Evolutionary conservation across 2,113 vertebrate species (phyloP), one percentile per base, ranked within the genome.

Genomic region (Erythrocercus mccallii): DNA sequence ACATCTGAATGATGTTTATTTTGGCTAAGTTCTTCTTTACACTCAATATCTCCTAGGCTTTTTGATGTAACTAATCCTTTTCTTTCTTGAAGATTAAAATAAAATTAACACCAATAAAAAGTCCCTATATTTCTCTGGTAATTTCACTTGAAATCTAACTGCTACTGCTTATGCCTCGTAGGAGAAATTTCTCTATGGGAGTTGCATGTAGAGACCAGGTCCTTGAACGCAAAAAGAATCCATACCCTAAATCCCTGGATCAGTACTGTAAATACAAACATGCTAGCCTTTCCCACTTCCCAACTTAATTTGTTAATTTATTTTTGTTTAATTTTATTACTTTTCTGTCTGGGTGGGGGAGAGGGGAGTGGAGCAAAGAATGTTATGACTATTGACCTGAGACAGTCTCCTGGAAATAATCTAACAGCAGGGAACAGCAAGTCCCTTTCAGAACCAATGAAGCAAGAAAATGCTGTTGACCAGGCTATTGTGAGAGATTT

Each of bases 391-490:
- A 97, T 89, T 94, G 96, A 96, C 95, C 97, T 95, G 88, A 95
- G 96, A 96, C 84, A 81, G 90, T 91, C 95, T 97, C 72, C 95
- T 96, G 92, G 96, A 98, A 97, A 97, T 96, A 97, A 97, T 95
- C 96, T 96, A 95, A 95, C 97, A 96, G 94, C 91, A 90, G 95
- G 95, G 71, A 93, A 61, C 72, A 88, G 74, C 22, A 38, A 97
- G 95, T 94, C 86, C 94, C 92, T 98, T 97, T 96, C 81, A 96
- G 96, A 98, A 96, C 84, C 97, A 96, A 51, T 66, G 91, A 95
- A 98, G 96, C 97, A 97, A 89, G 82, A 97, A 98, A 97, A 91
- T 65, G 70, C 81, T 97, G 95, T 94, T 97, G 96, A 93, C 97
- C 96, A 92, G 95, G 25, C 91, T 96, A 92, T 81, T 96, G 92